Percentiles rank a stretch among this genome's conserved stretches.
phyloP scores from a whole-genome alignment of 2,113 vertebrate genomes.

The Blennius ocellaris region DNA sequence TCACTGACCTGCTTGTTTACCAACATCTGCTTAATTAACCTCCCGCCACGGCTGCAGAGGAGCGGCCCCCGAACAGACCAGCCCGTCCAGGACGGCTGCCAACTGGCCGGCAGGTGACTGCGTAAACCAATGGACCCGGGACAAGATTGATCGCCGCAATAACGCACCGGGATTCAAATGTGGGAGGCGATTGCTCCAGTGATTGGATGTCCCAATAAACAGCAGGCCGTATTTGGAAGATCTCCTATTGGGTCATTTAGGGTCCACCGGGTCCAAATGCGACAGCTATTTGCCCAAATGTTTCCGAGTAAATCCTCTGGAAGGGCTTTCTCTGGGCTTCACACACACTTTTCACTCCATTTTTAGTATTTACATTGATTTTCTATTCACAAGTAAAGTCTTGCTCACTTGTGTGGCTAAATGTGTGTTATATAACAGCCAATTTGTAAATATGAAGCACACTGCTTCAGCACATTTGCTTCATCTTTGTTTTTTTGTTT shows the following conservation, averaged over 20 bases:
- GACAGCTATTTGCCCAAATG: constrained; percentile 70
- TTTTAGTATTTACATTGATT: background rate
- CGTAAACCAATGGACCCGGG: constrained; percentile 63
- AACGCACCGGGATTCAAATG: constrained; percentile 67
- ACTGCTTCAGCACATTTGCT: background rate
- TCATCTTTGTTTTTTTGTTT: background rate
- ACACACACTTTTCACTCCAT: background rate
- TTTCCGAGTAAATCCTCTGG: constrained; percentile 51
- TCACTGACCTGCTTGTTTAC: constrained; percentile 76
- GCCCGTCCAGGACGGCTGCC: constrained; percentile 62
- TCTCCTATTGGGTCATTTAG: constrained; percentile 64
- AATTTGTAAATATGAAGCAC: constrained; percentile 2
- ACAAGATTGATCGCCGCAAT: constrained; percentile 73
- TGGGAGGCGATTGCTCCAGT: constrained; percentile 56
- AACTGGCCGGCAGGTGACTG: constrained; percentile 74
- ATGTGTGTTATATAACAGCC: background rate
- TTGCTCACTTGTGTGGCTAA: background rate
- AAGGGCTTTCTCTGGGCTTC: no score
- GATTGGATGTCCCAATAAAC: constrained; percentile 68
- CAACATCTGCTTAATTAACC: constrained; percentile 83
- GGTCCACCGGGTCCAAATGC: constrained; percentile 41
- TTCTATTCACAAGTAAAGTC: background rate
- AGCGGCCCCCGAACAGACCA: constrained; percentile 43
- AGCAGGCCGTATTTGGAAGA: constrained; percentile 54
- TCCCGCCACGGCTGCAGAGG: constrained; percentile 57